Conservation (phyloP, 1,140 invertebrate genomes). For the Hypsibius dujardini region DNA sequence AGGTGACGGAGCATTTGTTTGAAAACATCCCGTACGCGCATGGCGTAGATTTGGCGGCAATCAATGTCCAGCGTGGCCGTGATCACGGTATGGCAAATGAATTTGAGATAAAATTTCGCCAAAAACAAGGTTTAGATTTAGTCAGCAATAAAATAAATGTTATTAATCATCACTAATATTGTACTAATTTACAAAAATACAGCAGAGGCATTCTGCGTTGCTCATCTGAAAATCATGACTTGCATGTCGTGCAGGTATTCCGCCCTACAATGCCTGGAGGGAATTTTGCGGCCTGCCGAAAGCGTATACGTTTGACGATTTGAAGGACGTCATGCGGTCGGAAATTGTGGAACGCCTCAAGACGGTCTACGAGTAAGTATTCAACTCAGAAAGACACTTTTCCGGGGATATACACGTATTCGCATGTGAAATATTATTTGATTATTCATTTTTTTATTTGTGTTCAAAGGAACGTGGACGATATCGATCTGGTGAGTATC, state of each 20-base stretch:
- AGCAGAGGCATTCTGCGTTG: too few relatives aligned
- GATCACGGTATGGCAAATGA: slow-evolving; percentile 17
- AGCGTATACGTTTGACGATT: slow-evolving; percentile 59
- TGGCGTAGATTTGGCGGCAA: slow-evolving; percentile 19
- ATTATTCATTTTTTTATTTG: slow-evolving; percentile 22
- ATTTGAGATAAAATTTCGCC: slow-evolving; percentile 31
- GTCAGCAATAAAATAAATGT: too few relatives aligned
- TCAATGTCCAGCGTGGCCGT: slow-evolving; percentile 11
- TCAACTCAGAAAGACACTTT: background rate
- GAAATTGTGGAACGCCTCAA: slow-evolving; percentile 59
- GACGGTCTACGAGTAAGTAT: slow-evolving; percentile 51
- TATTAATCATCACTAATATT: too few relatives aligned
- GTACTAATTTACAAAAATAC: too few relatives aligned
- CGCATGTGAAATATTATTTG: background rate
- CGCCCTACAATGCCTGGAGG: slow-evolving; percentile 25
- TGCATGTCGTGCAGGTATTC: slow-evolving; percentile 20
- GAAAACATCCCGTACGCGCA: slow-evolving; percentile 16
- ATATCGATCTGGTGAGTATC: slow-evolving; percentile 16
- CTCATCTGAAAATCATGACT: too few relatives aligned
- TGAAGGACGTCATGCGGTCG: slow-evolving; percentile 70
- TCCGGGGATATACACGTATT: slow-evolving; percentile 14
- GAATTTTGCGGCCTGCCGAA: slow-evolving; percentile 36
- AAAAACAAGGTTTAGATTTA: too few relatives aligned
- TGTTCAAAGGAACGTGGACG: slow-evolving; percentile 15
- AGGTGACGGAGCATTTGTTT: slow-evolving; percentile 32